These are phyloP conservation scores for Odontomachus brunneus DNA, from an alignment of 1,140 invertebrate species.

Conservation along the genomic window DNA sequence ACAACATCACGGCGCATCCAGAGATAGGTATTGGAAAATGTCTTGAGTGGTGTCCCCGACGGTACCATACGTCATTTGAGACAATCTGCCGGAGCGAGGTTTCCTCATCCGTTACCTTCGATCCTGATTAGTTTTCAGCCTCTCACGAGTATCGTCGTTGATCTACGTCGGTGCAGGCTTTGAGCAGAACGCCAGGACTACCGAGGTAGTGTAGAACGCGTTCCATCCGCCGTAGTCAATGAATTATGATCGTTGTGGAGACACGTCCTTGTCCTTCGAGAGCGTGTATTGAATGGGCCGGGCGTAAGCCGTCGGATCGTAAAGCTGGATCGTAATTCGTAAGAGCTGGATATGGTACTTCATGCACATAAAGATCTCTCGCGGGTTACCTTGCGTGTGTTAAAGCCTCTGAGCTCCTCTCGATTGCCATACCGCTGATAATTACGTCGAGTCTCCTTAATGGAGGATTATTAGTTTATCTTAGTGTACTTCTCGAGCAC, in stretches of 20 bases:
- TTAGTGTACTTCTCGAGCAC: no score
- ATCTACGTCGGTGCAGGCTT: slow-evolving; percentile 57
- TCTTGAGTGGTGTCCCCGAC: slow-evolving; percentile 49
- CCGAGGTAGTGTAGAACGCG: slow-evolving; percentile 48
- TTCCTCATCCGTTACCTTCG: slow-evolving; percentile 74
- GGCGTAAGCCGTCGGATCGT: neutral
- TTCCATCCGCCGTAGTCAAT: slow-evolving; percentile 54
- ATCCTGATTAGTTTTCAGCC: slow-evolving; percentile 75
- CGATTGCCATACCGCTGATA: neutral
- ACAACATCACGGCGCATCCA: slow-evolving; percentile 46
- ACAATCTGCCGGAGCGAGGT: slow-evolving; percentile 55
- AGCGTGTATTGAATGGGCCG: slow-evolving; percentile 38
- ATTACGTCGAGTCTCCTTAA: neutral
- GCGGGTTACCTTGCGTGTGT: neutral
- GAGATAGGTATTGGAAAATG: slow-evolving; percentile 56
- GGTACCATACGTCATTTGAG: slow-evolving; percentile 61
- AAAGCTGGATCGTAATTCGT: slow-evolving; percentile 24
- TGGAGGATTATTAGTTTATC: neutral
- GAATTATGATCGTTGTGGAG: slow-evolving; percentile 67
- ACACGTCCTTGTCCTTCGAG: slow-evolving; percentile 35
- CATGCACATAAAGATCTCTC: neutral
- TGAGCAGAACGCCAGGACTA: slow-evolving; percentile 14
- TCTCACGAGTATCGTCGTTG: slow-evolving; percentile 65
- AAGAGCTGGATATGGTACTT: neutral
- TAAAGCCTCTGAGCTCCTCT: neutral